Percentiles rank a stretch among this genome's conserved stretches.
phyloP scores from a whole-genome alignment of 1,140 invertebrate genomes.

The Melitaea cinxia region DNA sequence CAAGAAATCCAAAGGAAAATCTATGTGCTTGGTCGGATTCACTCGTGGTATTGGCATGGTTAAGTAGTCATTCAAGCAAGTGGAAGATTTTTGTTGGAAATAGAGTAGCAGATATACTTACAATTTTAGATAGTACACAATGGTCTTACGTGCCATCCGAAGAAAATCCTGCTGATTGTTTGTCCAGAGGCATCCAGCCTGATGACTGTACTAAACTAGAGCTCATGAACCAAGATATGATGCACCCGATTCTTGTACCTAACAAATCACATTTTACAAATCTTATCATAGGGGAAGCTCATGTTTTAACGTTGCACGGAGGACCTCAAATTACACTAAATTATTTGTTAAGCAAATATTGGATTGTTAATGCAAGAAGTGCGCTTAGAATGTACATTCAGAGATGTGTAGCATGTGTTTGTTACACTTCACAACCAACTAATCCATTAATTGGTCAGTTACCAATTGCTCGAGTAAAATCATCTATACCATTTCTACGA shows the following conservation, averaged over 20 bases:
- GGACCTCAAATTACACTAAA: neutral
- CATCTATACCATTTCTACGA: slow-evolving; percentile 19
- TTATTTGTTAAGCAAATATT: neutral
- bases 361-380: neutral
- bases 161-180: too few relatives aligned
- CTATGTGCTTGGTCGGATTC: slow-evolving; percentile 32
- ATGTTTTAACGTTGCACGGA: neutral
- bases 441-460: too few relatives aligned
- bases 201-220: too few relatives aligned
- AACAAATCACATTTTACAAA: too few relatives aligned
- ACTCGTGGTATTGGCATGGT: slow-evolving; percentile 34
- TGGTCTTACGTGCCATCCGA: too few relatives aligned
- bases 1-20: slow-evolving; percentile 22
- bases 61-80: slow-evolving; percentile 30
- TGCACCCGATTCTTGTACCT: too few relatives aligned
- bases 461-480: slow-evolving; percentile 2
- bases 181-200: too few relatives aligned
- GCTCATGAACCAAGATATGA: too few relatives aligned
- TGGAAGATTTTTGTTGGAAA: slow-evolving; percentile 37
- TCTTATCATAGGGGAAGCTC: neutral
- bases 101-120: slow-evolving; percentile 27
- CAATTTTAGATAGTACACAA: neutral
- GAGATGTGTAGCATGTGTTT: neutral
- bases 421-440: too few relatives aligned
- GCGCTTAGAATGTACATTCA: neutral